Evolutionary conservation across 2,888 invertebrate species (phyloP).

Genomic region (Bugulina stolonifera): DNA sequence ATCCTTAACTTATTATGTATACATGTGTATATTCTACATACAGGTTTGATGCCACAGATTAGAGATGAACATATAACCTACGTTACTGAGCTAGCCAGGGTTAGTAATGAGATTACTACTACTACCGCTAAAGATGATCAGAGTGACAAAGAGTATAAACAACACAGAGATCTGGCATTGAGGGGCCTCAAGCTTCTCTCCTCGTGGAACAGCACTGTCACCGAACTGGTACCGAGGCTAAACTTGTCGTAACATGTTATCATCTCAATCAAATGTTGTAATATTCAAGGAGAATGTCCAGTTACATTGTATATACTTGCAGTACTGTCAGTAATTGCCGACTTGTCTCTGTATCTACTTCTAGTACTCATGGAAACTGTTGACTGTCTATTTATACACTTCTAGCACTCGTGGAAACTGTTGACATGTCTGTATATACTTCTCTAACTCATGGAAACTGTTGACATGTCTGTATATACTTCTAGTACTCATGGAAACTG

Average conservation of each 20-base stretch:
- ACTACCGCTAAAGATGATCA: conserved; percentile 83
- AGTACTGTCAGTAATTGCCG: no score
- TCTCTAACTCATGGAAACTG: no score
- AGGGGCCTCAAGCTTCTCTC: conserved; percentile 86
- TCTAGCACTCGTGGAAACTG: no score
- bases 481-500: conserved; percentile 83
- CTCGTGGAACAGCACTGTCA: conserved; percentile 93
- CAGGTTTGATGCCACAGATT: conserved; percentile 76
- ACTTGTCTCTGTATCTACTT: no score
- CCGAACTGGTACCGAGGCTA: conserved; percentile 75
- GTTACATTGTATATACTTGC: no score
- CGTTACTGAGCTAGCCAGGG: conserved; percentile 87
- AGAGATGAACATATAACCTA: conserved; percentile 94
- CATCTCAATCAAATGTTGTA: no score
- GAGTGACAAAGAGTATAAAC: conserved; percentile 82
- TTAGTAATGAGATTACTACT: conserved; percentile 76
- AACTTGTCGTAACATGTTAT: no score
- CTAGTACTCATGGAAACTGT: no score
- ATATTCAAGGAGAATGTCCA: no score
- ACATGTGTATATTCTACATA: neutral
- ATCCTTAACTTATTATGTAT: neutral
- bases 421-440: no score
- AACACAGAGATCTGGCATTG: conserved; percentile 82
- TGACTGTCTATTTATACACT: no score
- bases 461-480: neutral